These are phyloP conservation scores for Aeoliscus strigatus DNA, from an alignment of 2,797 vertebrate species.

Conservation along the genomic window DNA sequence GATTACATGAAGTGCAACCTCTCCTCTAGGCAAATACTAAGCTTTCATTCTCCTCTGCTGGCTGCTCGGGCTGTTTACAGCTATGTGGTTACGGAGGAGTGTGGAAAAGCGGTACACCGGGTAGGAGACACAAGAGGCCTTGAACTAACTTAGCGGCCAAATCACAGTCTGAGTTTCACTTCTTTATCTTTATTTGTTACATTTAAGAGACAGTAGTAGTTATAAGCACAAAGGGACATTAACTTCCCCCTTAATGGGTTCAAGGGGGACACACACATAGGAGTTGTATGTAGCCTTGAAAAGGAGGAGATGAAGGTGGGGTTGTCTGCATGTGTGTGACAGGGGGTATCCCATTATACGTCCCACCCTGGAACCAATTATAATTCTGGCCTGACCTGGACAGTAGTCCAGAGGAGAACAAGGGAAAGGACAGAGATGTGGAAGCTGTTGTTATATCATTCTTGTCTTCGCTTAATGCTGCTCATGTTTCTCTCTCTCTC, in stretches of 20 bases:
- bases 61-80: slow-evolving; percentile 23
- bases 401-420: slow-evolving; percentile 27
- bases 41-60: slow-evolving; percentile 32
- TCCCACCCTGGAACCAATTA: slow-evolving; percentile 57
- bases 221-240: slow-evolving; percentile 27
- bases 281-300: slow-evolving; percentile 32
- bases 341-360: slow-evolving; percentile 25
- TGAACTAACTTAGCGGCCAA: too few relatives aligned
- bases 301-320: slow-evolving; percentile 34
- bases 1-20: slow-evolving; percentile 30
- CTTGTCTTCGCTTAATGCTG: slow-evolving; percentile 5
- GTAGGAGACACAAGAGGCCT: too few relatives aligned
- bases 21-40: slow-evolving; percentile 32
- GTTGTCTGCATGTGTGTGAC: slow-evolving; percentile 6
- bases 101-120: slow-evolving; percentile 1
- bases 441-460: slow-evolving; percentile 44
- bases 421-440: slow-evolving; percentile 28
- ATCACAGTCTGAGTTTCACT: too few relatives aligned
- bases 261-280: slow-evolving; percentile 6
- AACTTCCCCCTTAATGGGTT: slow-evolving; percentile 28
- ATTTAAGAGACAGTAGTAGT: slow-evolving; percentile 20
- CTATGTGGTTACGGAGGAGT: slow-evolving; percentile 4
- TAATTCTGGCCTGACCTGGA: slow-evolving; percentile 45
- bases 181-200: too few relatives aligned
- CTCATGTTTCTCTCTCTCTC: too few relatives aligned